Evolutionary conservation across 2,888 invertebrate genomes (phyloP).

Genomic region (Pristionchus fissidentatus): DNA sequence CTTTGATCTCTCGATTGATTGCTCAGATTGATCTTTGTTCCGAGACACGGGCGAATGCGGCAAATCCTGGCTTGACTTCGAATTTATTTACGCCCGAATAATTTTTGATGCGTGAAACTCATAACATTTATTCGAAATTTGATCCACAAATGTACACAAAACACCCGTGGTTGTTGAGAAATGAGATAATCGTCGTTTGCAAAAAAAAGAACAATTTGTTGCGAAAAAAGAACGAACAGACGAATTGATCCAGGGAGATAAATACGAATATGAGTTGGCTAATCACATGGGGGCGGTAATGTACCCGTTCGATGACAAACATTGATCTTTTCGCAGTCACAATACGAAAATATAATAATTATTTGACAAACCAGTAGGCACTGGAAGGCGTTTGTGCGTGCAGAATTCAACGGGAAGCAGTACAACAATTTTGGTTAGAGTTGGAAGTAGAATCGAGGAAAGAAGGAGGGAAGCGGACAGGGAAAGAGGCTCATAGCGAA

Average conservation of each 20-base stretch:
- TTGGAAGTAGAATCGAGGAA: not conserved
- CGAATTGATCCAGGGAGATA: not conserved
- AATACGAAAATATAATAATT: no score
- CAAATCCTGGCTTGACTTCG: no score
- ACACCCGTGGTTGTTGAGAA: not conserved
- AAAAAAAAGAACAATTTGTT: not conserved
- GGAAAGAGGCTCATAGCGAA: not conserved
- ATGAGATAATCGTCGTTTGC: not conserved
- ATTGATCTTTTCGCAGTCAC: no score
- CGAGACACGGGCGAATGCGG: not conserved
- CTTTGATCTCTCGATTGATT: not conserved
- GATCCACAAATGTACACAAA: constrained; percentile 15
- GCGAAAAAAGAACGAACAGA: not conserved
- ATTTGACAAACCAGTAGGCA: no score
- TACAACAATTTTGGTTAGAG: not conserved
- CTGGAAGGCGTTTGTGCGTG: not conserved
- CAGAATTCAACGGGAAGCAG: not conserved
- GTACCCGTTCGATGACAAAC: no score
- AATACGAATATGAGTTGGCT: not conserved
- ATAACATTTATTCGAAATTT: not conserved
- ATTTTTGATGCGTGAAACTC: not conserved
- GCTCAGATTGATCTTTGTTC: not conserved
- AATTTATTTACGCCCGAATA: no score
- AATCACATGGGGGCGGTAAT: not conserved
- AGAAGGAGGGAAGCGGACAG: not conserved